Evolutionary conservation across 2,797 vertebrate genomes (phyloP), one percentile per base, ranked within the genome.

Genomic region (Apogon hyalosoma): DNA sequence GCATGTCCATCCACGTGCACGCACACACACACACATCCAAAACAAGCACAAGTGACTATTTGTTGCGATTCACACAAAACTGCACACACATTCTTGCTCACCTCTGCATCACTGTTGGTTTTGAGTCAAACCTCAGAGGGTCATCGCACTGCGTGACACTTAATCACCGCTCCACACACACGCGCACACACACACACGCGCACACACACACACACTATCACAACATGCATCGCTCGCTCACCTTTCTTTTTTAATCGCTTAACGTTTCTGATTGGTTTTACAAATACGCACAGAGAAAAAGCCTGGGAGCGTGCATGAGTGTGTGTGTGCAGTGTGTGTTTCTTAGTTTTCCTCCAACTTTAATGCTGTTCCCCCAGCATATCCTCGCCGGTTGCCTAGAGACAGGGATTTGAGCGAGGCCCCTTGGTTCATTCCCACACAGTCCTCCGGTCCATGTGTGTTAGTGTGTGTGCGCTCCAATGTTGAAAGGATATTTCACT

Each of bases 341-440:
- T 94, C 94, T 95, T 95, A 95, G 94, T 96, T 96, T 90, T 84
- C 79, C 87, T 95, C 94, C 94, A 96, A 96, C 96, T 97, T 97
- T 98, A 98, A 98, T 97, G 97, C 96, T 96, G 97, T 96, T 97
- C 96, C 94, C 94, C 91, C 92, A 81, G 95, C 97, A 98, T 98
- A 97, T 97, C 96, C 92, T 94, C 93, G 72, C 92, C 78, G 94
- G 98, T 98, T 98, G 98, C 98, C 94, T 98, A 96, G 98, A 95
- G 95, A 99, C 98, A 91, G 82, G 94, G 96, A 97, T 98, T 98
- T 98, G 93, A 98, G 95, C 95, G 94, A 95, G 96, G 96, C 96
- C 96, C 96, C 96, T 98, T 95, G 95, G 96, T 96, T 97, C 96
- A 98, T 99, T 99, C 98, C 97, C 98, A 99, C 98, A 99, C 97